phyloP scores from a whole-genome alignment of 2,888 invertebrate genomes.

The Artemia sinica region DNA sequence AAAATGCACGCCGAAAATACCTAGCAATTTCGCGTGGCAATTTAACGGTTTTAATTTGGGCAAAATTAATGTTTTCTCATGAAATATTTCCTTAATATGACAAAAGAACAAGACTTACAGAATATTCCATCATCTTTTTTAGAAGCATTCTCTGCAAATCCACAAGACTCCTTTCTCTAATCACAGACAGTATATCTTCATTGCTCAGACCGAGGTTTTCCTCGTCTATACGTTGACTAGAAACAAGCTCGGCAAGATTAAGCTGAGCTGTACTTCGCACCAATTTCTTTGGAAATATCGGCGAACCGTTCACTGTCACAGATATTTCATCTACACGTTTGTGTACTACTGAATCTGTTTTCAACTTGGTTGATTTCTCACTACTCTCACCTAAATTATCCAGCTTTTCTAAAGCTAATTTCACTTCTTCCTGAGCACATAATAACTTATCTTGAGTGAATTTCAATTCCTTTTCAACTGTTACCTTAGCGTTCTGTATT shows the following conservation, averaged over 20 bases:
- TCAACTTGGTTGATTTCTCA: not conserved
- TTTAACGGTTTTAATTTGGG: no score
- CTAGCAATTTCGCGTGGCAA: no score
- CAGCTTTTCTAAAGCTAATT: not conserved
- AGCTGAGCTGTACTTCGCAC: slow-evolving; percentile 7
- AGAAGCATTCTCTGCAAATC: not conserved
- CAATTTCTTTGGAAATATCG: slow-evolving; percentile 3
- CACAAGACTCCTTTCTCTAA: slow-evolving; percentile 1
- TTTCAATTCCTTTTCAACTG: not conserved
- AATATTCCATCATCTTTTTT: not conserved
- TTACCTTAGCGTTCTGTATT: not conserved
- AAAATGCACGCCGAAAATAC: no score
- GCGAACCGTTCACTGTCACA: slow-evolving; percentile 5
- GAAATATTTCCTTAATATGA: no score
- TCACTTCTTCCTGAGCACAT: not conserved
- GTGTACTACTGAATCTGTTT: not conserved
- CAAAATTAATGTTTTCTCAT: no score
- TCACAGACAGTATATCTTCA: not conserved
- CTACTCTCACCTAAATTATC: slow-evolving; percentile 1
- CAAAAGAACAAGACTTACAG: not conserved
- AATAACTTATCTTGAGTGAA: not conserved
- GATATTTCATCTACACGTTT: not conserved
- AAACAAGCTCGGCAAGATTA: slow-evolving; percentile 11
- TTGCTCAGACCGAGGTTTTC: not conserved
- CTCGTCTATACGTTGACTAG: not conserved